Evolutionary conservation across 1,140 invertebrate genomes (phyloP), one percentile per base, ranked within the genome.

Genomic region (Pomacea maculata): DNA sequence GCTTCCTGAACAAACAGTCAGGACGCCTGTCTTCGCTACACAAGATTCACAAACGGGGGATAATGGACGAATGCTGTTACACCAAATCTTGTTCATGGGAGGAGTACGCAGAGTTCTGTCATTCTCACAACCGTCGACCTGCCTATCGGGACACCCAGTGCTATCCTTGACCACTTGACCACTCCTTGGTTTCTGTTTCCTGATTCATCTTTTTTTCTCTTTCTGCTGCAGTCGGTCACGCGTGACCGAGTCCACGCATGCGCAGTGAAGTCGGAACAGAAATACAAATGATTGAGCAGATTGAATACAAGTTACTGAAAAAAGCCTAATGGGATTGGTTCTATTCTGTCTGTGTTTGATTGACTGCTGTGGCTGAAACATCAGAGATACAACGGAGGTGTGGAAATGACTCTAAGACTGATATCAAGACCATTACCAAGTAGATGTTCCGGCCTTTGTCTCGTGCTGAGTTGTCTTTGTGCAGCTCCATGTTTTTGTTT

Each of bases 11-110:
- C 57, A 61, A 61, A 61, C 57, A 61, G 8, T 61, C 57, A 52
- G 67, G 67, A 55, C 55, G 34, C 71, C 65, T 45, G 15, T 11
- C 12, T 17, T n/a, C 25, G 63, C 12, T 12, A 21, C 76, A 74
- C 34, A n/a, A 55, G 25, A 70, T 57, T 21, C n/a, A 67, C 54
- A 84, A 84, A 63, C 52, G 83, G 61, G 80, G 78, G 17, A 83
- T 85, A 34, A 83, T 83, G 84, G 70, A 85, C 54, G 84, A 85
- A 65, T 85, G 84, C 70, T 85, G 84, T 54, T 82, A 76, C 54
- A 34, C 54, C 45, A 85, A 85, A 55, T 78, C 80, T 45, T 85
- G 84, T 70, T 70, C 82, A 12, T 85, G 84, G 84, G 84, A 85
- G 67, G 84, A 85, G 65, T 85, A 83, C 63, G 84, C 82, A 45